Base-by-base conservation (phyloP, 2,888 invertebrate species). In the Cataglyphis rosenhaueri region DNA sequence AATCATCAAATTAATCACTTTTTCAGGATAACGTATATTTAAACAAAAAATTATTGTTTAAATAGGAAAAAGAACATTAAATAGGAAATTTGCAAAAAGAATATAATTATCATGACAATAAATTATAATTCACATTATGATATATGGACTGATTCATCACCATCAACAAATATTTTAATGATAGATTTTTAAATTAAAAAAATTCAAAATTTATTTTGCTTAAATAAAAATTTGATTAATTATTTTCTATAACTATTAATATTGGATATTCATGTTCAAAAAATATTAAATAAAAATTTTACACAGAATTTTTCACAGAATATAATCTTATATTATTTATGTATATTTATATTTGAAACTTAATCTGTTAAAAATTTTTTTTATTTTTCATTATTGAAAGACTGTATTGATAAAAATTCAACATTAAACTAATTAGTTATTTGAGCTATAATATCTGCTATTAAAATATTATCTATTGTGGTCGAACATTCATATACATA, bases 51-150 rank as follows among this genome's bases (percentile, higher is more conserved):
- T 73, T 55, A 70, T 70, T 32, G 52, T 59, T 55, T 29, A 59
- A 70, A 52, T 25, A 74, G 1, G 12, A 15, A 32, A 44, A 52
- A n/a, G 18, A 18, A 25, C 25, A 65, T 65, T 12, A 44, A 65
- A 32, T 32, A 61, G 3, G 9, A 65, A 65, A 65, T 65, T 76
- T 62, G 21, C 38, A 55, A 66, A 75, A 70, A 52, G 10, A 32
- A 32, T 2, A 66, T 38, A 41, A 76, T 76, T 66, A 76, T 76
- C 15, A 10, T 66, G 29, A 76, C 38, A 55, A 65, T n/a, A 75
- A 76, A 76, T 38, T 55, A n/a, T 66, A 76, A 66, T 66, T 76
- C 9, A 35, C 21, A 29, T 9, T 55, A 29, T 9, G 1, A 76
- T 65, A 57, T 65, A 41, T 15, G 21, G 25, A 21, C 3, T 59